Conservation (phyloP, 2,113 vertebrate species). For the Cephalopholis sonnerati region DNA sequence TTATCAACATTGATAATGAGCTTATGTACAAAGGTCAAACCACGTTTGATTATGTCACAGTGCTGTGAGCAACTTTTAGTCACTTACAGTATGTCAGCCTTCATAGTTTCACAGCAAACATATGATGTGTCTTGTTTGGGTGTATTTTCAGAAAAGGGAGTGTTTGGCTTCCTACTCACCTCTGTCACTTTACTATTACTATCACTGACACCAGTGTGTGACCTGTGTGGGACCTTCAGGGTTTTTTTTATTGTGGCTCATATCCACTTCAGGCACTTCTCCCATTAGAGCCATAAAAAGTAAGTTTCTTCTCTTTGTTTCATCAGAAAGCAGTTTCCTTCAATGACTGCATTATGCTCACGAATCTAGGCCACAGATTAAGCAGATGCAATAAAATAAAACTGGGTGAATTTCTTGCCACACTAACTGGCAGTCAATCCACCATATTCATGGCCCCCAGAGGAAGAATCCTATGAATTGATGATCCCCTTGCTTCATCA, state of each 20-base stretch:
- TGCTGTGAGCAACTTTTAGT: constrained; percentile 34
- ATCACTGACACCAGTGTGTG: not conserved
- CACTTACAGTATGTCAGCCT: constrained; percentile 53
- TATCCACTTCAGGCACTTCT: not conserved
- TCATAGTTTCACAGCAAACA: constrained; percentile 44
- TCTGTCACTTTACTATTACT: constrained; percentile 40
- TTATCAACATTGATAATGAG: not conserved
- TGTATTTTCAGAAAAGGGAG: constrained; percentile 48
- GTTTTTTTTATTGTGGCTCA: constrained; percentile 7
- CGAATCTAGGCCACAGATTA: not conserved
- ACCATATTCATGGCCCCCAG: too few relatives aligned
- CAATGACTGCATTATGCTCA: not conserved
- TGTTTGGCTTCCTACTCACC: constrained; percentile 41
- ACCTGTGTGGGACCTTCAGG: not conserved
- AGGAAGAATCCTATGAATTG: not conserved
- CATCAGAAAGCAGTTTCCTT: not conserved
- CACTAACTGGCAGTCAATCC: too few relatives aligned
- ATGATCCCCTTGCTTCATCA: too few relatives aligned
- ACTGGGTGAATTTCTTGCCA: not conserved
- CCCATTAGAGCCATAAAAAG: not conserved
- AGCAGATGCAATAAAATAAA: not conserved
- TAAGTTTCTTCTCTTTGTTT: not conserved
- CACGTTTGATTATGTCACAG: not conserved
- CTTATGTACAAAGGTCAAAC: not conserved
- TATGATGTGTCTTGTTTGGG: constrained; percentile 63